These are phyloP conservation scores for Toxotes jaculatrix DNA, from an alignment of 2,113 vertebrate genomes.

Conservation along the genomic window DNA sequence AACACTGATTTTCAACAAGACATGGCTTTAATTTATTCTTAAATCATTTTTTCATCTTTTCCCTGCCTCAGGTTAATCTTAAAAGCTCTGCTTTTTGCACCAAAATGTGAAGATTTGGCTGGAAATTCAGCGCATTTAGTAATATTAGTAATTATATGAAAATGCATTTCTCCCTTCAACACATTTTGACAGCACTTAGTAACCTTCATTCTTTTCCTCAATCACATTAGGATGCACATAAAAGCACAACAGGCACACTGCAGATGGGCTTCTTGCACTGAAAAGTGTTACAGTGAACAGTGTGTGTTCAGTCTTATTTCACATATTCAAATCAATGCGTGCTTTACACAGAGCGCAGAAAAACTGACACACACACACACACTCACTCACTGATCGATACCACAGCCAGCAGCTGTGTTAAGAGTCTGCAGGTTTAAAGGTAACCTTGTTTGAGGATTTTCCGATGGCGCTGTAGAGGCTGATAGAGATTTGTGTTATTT, in stretches of 20 bases:
- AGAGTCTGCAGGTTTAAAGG: constrained; percentile 43
- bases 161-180: constrained; percentile 30
- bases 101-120: constrained; percentile 39
- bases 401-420: constrained; percentile 25
- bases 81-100: constrained; percentile 39
- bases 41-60: constrained; percentile 43
- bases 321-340: constrained; percentile 15
- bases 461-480: constrained; percentile 25
- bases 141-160: constrained; percentile 37
- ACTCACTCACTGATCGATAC: constrained; percentile 36
- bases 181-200: constrained; percentile 49
- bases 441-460: constrained; percentile 62
- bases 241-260: neutral
- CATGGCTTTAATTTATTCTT: constrained; percentile 54
- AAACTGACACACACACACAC: constrained; percentile 6
- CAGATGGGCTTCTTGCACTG: neutral
- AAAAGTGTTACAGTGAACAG: neutral
- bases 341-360: neutral
- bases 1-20: constrained; percentile 49
- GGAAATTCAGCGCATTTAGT: constrained; percentile 50
- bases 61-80: constrained; percentile 10
- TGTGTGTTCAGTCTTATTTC: neutral
- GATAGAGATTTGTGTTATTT: constrained; percentile 65
- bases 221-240: neutral
- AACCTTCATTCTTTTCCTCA: constrained; percentile 20